These are phyloP conservation scores for Auanema sp. DNA, from an alignment of 2,888 invertebrate species.

Conservation along the genomic window DNA sequence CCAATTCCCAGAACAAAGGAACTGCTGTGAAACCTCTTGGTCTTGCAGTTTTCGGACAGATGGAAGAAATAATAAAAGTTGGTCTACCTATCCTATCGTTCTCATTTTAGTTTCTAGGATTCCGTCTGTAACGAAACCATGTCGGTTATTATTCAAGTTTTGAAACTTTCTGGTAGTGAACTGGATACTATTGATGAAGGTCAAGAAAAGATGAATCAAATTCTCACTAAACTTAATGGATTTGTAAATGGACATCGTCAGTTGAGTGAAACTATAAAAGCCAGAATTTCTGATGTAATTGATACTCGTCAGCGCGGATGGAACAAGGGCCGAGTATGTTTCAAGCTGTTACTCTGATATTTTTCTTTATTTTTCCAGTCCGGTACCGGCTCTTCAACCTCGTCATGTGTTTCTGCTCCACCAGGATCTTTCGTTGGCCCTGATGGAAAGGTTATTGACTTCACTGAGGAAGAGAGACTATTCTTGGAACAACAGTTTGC, in stretches of 20 bases:
- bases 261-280: constrained; percentile 28
- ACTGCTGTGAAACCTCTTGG: too few relatives aligned
- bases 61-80: too few relatives aligned
- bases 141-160: constrained; percentile 14
- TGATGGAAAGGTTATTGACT: constrained; percentile 19
- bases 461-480: constrained; percentile 31
- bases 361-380: neutral
- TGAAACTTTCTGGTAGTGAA: constrained; percentile 18
- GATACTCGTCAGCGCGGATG: constrained; percentile 33
- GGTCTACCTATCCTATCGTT: too few relatives aligned
- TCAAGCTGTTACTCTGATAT: neutral
- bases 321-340: constrained; percentile 8
- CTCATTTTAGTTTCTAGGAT: too few relatives aligned
- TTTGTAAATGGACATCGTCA: constrained; percentile 27
- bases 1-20: too few relatives aligned
- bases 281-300: constrained; percentile 25
- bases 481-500: constrained; percentile 34
- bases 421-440: constrained; percentile 20
- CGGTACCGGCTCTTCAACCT: neutral
- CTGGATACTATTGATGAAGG: constrained; percentile 7
- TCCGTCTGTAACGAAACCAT: constrained; percentile 4
- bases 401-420: neutral
- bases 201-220: constrained; percentile 15
- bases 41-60: too few relatives aligned
- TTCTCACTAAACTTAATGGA: constrained; percentile 31